phyloP scores from a whole-genome alignment of 2,113 vertebrate species.

The Chloroceryle aenea region DNA sequence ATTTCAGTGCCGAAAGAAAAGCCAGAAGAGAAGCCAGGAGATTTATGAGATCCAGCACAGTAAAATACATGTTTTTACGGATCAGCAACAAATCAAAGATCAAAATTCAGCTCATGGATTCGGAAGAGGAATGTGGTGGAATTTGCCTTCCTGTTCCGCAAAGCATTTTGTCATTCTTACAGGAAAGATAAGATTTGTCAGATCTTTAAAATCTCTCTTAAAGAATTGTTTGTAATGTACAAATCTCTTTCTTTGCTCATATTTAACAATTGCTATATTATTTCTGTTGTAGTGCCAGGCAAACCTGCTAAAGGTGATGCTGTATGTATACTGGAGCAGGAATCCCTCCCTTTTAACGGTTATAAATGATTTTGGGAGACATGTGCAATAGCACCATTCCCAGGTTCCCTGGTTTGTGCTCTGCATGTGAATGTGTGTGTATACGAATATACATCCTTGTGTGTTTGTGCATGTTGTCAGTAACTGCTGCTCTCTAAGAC shows the following conservation, averaged over 20 bases:
- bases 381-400: neutral
- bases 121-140: neutral
- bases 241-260: neutral
- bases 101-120: neutral
- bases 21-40: neutral
- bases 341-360: neutral
- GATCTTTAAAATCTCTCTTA: neutral
- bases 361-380: neutral
- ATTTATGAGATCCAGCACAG: neutral
- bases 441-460: neutral
- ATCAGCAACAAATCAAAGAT: neutral
- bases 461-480: too few relatives aligned
- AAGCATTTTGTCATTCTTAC: neutral
- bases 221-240: neutral
- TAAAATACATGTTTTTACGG: neutral
- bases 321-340: neutral
- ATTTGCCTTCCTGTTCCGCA: neutral
- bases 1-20: neutral
- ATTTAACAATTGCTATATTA: neutral
- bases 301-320: neutral
- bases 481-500: neutral
- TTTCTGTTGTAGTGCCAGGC: neutral
- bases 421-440: neutral
- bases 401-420: neutral
- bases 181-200: neutral